phyloP scores from a whole-genome alignment of 2,888 invertebrate genomes.

The Notocelia uddmanniana region DNA sequence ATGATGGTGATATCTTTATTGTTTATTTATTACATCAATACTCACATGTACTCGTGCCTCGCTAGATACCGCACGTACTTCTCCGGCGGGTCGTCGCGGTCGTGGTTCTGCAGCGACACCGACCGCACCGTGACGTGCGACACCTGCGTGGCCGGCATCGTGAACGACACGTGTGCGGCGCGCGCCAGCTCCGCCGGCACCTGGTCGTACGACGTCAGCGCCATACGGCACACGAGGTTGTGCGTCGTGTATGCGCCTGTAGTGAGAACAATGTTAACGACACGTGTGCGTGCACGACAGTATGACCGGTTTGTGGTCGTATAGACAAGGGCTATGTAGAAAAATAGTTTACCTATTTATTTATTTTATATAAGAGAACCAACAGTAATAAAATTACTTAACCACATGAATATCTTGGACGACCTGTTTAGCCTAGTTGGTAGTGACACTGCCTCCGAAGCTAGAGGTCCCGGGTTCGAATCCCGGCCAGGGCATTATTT shows the following conservation, averaged over 20 bases:
- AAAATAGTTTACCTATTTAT: too few species aligned
- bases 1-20: too few species aligned
- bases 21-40: too few species aligned
- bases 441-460: too few species aligned
- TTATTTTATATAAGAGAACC: too few species aligned
- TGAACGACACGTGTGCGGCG: constrained; percentile 97
- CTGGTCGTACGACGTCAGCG: constrained; percentile 98
- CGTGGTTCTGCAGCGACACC: constrained; percentile 94
- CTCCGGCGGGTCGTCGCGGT: constrained; percentile 97
- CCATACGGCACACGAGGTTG: constrained; percentile 97
- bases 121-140: constrained; percentile 98
- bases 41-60: constrained; percentile 96
- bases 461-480: too few species aligned
- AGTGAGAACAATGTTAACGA: not conserved
- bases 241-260: constrained; percentile 99
- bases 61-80: constrained; percentile 99
- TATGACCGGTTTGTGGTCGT: too few species aligned
- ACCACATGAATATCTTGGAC: too few species aligned
- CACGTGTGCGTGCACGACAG: not conserved
- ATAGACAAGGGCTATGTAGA: too few species aligned
- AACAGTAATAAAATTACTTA: too few species aligned
- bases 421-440: too few species aligned
- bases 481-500: too few species aligned
- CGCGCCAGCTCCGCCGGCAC: constrained; percentile 97
- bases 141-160: constrained; percentile 98